Evolutionary conservation across 2,888 invertebrate genomes (phyloP).

Genomic region (Stenoptilia bipunctidactyla): DNA sequence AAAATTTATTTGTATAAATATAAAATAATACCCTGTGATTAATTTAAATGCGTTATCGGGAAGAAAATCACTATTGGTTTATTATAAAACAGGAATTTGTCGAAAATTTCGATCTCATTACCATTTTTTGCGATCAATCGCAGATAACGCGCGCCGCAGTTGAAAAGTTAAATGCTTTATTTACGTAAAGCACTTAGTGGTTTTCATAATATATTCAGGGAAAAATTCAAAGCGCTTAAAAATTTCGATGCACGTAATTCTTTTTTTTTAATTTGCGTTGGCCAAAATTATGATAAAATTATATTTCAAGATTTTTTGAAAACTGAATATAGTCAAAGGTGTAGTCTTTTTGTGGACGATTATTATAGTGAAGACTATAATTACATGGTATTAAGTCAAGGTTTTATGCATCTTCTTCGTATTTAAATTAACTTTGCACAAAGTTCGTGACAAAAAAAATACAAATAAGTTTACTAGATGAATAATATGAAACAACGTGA

Average conservation of each 20-base stretch:
- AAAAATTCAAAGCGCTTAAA: too few species aligned
- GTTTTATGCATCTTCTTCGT: slow-evolving; percentile 36
- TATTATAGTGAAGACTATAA: slow-evolving; percentile 43
- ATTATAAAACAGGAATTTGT: slow-evolving; percentile 1
- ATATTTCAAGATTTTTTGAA: neutral
- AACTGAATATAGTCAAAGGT: slow-evolving; percentile 6
- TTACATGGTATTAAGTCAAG: slow-evolving; percentile 46
- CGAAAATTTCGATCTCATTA: slow-evolving; percentile 7
- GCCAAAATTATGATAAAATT: neutral
- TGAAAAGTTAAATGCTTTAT: neutral
- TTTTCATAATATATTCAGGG: slow-evolving; percentile 1
- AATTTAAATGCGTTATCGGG: slow-evolving; percentile 35
- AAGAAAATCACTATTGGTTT: slow-evolving; percentile 4
- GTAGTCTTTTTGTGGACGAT: slow-evolving; percentile 34
- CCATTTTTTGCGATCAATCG: neutral
- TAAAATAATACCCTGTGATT: too few species aligned
- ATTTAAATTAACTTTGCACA: slow-evolving; percentile 35
- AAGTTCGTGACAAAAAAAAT: slow-evolving; percentile 33
- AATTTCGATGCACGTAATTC: too few species aligned
- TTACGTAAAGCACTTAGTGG: neutral
- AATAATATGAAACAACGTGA: too few species aligned
- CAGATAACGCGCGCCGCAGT: neutral
- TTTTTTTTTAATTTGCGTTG: neutral
- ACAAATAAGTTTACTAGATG: too few species aligned
- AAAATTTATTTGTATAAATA: too few species aligned